Evolutionary conservation across 2,797 vertebrate genomes (phyloP).

Genomic region (Gymnocypris eckloni): DNA sequence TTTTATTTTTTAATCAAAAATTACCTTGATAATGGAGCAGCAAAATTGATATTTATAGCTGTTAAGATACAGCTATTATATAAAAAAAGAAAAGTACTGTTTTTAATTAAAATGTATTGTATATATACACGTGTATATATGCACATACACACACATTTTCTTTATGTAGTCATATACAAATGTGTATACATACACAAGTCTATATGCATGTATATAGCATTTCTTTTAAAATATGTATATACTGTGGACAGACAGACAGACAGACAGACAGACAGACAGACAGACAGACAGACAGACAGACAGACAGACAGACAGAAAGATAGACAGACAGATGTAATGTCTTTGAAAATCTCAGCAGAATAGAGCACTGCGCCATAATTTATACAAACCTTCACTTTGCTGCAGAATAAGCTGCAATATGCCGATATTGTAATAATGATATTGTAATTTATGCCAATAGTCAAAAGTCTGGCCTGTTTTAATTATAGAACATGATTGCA

Average conservation of each 20-base stretch:
- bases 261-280: background rate
- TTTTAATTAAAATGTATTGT: no score
- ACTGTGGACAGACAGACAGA: no score
- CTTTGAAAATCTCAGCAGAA: constrained; percentile 1
- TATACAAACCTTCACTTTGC: constrained; percentile 25
- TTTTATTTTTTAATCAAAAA: background rate
- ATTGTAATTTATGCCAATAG: constrained; percentile 44
- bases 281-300: background rate
- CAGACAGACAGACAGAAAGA: background rate
- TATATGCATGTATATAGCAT: no score
- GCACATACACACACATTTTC: no score
- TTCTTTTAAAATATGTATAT: no score
- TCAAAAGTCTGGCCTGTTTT: constrained; percentile 35
- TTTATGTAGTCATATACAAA: no score
- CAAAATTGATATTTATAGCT: background rate
- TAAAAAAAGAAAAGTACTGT: no score
- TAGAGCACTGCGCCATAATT: background rate
- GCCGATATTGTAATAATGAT: constrained; percentile 26
- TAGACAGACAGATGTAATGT: background rate
- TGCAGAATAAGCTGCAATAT: constrained; percentile 32
- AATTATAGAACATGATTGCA: constrained; percentile 46
- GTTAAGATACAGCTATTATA: background rate
- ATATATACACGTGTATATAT: no score
- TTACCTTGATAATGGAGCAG: background rate
- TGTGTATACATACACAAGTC: no score